These are phyloP conservation scores for Alsophila aescularia DNA, from an alignment of 2,888 invertebrate genomes.

Conservation along the genomic window DNA sequence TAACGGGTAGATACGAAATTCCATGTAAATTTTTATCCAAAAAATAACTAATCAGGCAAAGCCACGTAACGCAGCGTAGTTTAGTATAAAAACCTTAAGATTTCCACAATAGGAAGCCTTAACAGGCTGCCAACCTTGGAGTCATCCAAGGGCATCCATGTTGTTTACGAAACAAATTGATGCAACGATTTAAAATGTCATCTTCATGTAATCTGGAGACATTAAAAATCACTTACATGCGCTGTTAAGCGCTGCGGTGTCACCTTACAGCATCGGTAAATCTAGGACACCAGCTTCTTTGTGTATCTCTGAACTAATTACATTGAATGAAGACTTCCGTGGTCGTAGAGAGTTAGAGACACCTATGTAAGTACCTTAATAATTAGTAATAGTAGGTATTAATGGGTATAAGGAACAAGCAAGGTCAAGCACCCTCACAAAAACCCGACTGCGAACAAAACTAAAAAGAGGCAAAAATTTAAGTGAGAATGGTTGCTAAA, in stretches of 20 bases:
- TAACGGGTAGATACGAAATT: too few species aligned
- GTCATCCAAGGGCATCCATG: slow-evolving; percentile 12
- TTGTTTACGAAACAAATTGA: slow-evolving; percentile 20
- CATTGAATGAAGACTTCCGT: background rate
- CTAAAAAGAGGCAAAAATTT: too few species aligned
- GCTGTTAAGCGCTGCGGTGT: slow-evolving; percentile 1
- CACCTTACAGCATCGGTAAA: slow-evolving; percentile 7
- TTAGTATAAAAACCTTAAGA: background rate
- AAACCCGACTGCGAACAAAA: too few species aligned
- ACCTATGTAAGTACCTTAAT: background rate
- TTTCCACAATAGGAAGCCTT: background rate
- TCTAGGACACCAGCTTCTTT: background rate
- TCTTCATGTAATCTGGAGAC: slow-evolving; percentile 21
- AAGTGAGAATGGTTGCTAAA: too few species aligned
- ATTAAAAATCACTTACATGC: slow-evolving; percentile 27
- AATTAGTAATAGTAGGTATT: too few species aligned
- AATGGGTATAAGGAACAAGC: too few species aligned
- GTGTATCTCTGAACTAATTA: background rate
- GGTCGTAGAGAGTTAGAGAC: background rate
- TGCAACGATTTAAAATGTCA: slow-evolving; percentile 16
- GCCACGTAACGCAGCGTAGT: too few species aligned
- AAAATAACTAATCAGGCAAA: too few species aligned
- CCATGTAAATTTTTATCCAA: too few species aligned
- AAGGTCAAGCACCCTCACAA: too few species aligned
- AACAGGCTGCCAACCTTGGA: slow-evolving; percentile 12